phyloP scores from a whole-genome alignment of 2,797 vertebrate genomes.

The Lepilemur ruficaudatus region DNA sequence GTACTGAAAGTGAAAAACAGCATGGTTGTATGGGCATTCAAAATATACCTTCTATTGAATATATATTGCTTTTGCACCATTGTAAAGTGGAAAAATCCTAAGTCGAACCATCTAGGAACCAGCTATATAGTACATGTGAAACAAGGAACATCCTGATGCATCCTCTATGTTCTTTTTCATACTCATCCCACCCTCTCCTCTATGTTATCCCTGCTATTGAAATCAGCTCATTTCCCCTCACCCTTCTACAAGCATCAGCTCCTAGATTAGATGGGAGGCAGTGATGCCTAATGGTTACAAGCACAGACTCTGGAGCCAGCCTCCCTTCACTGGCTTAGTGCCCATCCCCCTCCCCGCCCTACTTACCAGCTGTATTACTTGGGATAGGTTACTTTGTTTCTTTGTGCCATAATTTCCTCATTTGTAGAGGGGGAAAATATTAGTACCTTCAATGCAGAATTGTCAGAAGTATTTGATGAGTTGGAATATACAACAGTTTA shows the following conservation, averaged over 20 bases:
- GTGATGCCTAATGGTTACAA: neutral
- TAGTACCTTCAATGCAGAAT: neutral
- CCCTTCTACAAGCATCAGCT: neutral
- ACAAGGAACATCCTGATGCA: accelerated
- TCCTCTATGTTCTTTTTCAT: neutral
- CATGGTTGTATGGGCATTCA: neutral
- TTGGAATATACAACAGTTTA: neutral
- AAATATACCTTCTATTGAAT: neutral
- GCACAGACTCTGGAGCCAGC: neutral
- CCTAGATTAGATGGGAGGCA: neutral
- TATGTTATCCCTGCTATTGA: neutral
- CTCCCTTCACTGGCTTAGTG: neutral
- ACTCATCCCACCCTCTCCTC: neutral
- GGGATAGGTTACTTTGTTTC: neutral
- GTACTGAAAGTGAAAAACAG: neutral
- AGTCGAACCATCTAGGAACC: neutral
- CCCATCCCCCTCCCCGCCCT: no score
- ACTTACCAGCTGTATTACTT: neutral
- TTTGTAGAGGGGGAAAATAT: neutral
- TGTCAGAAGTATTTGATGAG: neutral
- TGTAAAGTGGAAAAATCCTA: neutral
- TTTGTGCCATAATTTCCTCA: neutral
- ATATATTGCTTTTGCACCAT: neutral
- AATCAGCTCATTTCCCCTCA: neutral
- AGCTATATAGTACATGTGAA: neutral